Base-by-base conservation (phyloP, 2,113 vertebrate genomes). In the cat (Felis catus) region DNA sequence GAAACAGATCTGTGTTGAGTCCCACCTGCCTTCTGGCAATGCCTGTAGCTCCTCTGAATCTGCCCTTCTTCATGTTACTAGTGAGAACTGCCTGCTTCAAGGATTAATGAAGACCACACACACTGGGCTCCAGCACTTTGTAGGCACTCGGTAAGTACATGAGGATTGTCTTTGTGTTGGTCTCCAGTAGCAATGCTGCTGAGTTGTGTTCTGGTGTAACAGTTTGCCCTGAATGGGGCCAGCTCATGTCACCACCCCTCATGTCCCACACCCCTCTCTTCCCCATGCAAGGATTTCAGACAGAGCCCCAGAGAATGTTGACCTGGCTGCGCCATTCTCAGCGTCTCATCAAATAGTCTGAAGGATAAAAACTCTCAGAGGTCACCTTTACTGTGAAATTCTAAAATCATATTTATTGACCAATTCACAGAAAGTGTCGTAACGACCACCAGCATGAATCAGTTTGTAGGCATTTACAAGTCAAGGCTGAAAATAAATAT, bases 321-420 rank as follows among this genome's bases (percentile, higher is more conserved):
- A 41, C 7, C 23, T 11, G 48, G 36, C 53, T 25, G 9, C n/a
- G 78, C 33, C 13, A 21, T 51, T 48, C 3, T 58, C 39, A 3
- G 8, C 1, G 1, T 88, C 27, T 88, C 86, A 88, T 81, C 65
- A 48, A 29, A 25, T 13, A 63, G 86, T 0, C 29, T 25, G 16
- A 41, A 51, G 96, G 98, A 98, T 82, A 97, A 98, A 96, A 92
- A 98, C 95, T 94, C 89, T 66, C 91, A 33, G 91, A 97, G 83
- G 80, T 94, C 84, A n/a, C 14, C 7, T 98, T 98, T 99, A 98
- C 98, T 99, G 98, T 99, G 99, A 99, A 99, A 99, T 99, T 99
- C 99, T 99, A 99, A 99, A 99, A 99, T 99, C 98, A 99, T 99
- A 99, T 99, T 99, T 99, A 99, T 99, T 99, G 99, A 99, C 98